A percentile compares a stretch with the other conserved stretches of the same genome.
Evolutionary conservation across 2,797 vertebrate genomes (phyloP).

Genomic region (Gallirallus australis): DNA sequence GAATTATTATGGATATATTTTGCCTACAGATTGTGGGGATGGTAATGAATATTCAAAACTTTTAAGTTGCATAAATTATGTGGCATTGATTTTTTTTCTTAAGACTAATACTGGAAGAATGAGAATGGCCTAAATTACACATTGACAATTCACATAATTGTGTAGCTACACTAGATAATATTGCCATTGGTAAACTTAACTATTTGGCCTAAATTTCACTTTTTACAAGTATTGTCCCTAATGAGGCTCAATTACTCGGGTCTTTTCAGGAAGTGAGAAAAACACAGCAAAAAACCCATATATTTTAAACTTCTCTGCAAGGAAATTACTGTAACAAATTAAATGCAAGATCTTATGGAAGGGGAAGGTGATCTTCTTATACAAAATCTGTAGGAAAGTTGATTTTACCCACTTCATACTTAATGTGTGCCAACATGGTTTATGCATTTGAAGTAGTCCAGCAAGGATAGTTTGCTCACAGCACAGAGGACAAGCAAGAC

Average conservation of each 20-base stretch:
- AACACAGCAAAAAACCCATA: neutral
- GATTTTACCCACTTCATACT: neutral
- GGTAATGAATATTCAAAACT: slow-evolving; percentile 56
- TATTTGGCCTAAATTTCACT: neutral
- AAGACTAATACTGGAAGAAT: neutral
- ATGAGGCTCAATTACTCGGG: neutral
- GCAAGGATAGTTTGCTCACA: neutral
- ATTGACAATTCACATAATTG: neutral
- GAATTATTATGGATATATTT: slow-evolving; percentile 48
- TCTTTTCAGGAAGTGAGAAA: neutral
- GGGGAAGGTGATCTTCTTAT: neutral
- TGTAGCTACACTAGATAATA: neutral
- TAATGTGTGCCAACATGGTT: rapidly evolving
- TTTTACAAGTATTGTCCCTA: neutral
- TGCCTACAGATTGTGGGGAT: slow-evolving; percentile 29
- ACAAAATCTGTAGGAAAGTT: neutral
- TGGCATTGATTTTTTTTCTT: neutral
- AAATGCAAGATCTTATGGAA: neutral
- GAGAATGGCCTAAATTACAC: neutral
- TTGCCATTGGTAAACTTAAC: neutral
- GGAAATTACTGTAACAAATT: neutral
- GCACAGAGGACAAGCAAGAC: neutral
- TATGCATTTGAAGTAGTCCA: rapidly evolving
- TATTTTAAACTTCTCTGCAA: neutral
- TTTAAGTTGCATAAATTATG: neutral